Evolutionary conservation across 2,797 vertebrate species (phyloP).

Genomic region (Taeniopygia guttata): DNA sequence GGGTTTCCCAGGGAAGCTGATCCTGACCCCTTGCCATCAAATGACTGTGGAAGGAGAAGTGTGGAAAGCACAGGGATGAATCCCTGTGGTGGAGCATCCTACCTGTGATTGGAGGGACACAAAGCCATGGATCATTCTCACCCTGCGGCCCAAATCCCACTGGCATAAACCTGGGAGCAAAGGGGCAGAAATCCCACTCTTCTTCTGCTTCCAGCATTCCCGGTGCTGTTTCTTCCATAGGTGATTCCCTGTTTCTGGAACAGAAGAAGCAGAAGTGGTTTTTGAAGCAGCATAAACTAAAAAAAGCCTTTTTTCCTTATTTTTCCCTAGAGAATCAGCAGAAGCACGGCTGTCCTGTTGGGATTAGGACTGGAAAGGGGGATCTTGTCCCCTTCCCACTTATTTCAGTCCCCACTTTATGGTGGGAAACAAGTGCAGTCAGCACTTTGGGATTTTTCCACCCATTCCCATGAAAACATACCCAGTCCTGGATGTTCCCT

Average conservation of each 20-base stretch:
- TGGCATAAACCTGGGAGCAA: rapidly evolving
- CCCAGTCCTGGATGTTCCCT: neutral
- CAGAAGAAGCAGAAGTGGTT: neutral
- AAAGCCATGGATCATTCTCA: neutral
- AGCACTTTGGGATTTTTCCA: neutral
- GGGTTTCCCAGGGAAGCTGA: neutral
- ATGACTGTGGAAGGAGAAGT: neutral
- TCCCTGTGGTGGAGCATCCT: neutral
- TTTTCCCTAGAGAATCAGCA: conserved; percentile 58
- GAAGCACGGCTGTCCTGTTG: neutral
- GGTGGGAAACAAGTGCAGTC: conserved; percentile 59
- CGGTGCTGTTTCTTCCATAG: neutral
- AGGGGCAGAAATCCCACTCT: neutral
- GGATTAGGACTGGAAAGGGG: neutral
- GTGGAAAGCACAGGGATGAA: neutral
- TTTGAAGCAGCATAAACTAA: neutral
- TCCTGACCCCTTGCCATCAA: neutral
- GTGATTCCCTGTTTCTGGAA: neutral
- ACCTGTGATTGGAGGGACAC: rapidly evolving
- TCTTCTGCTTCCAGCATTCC: neutral
- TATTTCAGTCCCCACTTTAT: conserved; percentile 64
- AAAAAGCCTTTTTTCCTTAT: neutral
- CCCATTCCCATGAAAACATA: neutral
- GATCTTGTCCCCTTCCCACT: conserved; percentile 43
- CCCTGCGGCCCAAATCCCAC: rapidly evolving